A percentile compares a stretch with the other conserved stretches of the same genome.
These are phyloP conservation scores for Ibidorhyncha struthersii DNA, from an alignment of 2,113 vertebrate genomes.

Conservation along the genomic window DNA sequence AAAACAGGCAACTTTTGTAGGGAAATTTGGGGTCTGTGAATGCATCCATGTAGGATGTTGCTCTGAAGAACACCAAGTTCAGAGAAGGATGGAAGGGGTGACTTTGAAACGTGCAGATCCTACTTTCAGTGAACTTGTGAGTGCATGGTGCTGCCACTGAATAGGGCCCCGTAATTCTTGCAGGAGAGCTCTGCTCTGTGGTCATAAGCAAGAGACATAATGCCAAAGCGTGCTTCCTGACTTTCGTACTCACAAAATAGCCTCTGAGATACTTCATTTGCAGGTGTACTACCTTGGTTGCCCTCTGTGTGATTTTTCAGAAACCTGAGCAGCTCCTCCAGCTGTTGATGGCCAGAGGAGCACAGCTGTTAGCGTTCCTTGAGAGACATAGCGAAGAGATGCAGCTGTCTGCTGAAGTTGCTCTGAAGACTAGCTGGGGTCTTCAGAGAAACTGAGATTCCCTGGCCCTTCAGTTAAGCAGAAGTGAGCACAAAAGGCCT, in stretches of 20 bases:
- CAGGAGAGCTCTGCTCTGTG: not conserved
- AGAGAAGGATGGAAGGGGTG: not conserved
- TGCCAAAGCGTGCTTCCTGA: not conserved
- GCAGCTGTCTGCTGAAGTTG: not conserved
- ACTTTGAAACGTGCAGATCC: not conserved
- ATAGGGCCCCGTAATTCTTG: not conserved
- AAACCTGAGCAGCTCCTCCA: not conserved
- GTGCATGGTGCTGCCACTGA: rapidly evolving
- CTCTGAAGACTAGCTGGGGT: not conserved
- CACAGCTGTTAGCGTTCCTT: not conserved
- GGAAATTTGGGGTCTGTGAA: not conserved
- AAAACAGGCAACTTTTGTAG: not conserved
- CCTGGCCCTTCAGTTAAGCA: not conserved
- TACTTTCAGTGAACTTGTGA: not conserved
- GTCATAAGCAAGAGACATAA: rapidly evolving
- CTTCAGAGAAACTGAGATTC: not conserved
- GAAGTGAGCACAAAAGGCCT: not conserved
- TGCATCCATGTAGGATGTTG: not conserved
- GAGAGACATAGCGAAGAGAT: not conserved
- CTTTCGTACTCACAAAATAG: not conserved
- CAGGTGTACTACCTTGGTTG: not conserved
- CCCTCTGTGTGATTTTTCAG: not conserved
- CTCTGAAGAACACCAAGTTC: not conserved
- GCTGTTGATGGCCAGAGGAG: not conserved
- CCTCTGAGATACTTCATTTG: not conserved